These are phyloP conservation scores for Synanthedon andrenaeformis DNA, from an alignment of 2,888 invertebrate species.

Conservation along the genomic window DNA sequence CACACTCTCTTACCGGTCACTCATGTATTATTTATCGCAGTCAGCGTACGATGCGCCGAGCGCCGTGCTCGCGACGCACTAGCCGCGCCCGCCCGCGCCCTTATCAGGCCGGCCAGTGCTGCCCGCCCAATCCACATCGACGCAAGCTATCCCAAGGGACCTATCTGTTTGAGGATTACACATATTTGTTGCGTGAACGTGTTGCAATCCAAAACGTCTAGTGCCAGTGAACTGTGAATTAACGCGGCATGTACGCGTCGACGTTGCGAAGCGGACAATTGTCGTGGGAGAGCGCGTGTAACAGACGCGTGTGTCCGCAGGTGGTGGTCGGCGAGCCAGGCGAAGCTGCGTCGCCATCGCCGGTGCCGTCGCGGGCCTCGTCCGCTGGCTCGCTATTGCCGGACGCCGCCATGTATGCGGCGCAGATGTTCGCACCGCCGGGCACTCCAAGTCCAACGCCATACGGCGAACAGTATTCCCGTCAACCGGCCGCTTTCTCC, in stretches of 20 bases:
- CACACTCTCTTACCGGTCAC: conserved; percentile 66
- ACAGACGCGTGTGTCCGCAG: conserved; percentile 74
- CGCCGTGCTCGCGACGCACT: conserved; percentile 68
- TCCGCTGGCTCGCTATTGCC: conserved; percentile 70
- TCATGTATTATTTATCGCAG: conserved; percentile 69
- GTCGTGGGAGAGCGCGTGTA: conserved; percentile 74
- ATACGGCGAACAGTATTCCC: conserved; percentile 62
- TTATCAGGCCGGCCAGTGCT: conserved; percentile 69
- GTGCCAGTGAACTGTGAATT: conserved; percentile 61
- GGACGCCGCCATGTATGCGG: conserved; percentile 75
- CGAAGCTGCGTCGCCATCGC: conserved; percentile 73
- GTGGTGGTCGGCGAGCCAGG: conserved; percentile 68
- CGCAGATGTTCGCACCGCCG: conserved; percentile 77
- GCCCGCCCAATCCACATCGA: conserved; percentile 70
- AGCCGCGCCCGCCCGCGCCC: conserved; percentile 73
- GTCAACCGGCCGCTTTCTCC: conserved; percentile 72
- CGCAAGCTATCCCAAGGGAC: conserved; percentile 59
- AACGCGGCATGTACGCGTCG: conserved; percentile 71
- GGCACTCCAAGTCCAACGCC: conserved; percentile 77
- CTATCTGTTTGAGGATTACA: conserved; percentile 27
- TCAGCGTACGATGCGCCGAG: conserved; percentile 69
- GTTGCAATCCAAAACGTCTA: conserved; percentile 34
- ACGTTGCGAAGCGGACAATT: conserved; percentile 70
- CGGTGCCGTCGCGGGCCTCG: conserved; percentile 74
- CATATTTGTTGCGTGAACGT: conserved; percentile 44